Percentiles rank a stretch among this genome's conserved stretches.
Evolutionary conservation across 2,888 invertebrate genomes (phyloP).

Genomic region (Eremobia ochroleuca): DNA sequence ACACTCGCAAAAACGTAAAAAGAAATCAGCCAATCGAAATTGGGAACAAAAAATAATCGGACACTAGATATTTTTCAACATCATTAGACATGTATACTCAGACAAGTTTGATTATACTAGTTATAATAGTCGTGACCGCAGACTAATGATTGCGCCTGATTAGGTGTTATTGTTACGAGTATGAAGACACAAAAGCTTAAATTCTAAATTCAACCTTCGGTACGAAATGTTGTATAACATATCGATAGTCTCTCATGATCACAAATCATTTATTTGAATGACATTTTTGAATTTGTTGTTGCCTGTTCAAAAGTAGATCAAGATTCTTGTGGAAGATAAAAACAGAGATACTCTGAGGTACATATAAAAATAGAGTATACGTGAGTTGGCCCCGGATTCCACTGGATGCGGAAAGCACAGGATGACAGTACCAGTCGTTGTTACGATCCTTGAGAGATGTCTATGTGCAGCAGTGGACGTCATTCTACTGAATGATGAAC

Average conservation of each 20-base stretch:
- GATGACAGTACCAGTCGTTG: not conserved
- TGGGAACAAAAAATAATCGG: slow-evolving; percentile 27
- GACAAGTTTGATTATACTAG: slow-evolving; percentile 6
- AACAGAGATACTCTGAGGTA: not conserved
- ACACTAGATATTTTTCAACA: slow-evolving; percentile 32
- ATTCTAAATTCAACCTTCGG: slow-evolving; percentile 15
- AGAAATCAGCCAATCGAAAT: slow-evolving; percentile 12
- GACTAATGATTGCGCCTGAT: slow-evolving; percentile 44
- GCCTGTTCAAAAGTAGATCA: not conserved
- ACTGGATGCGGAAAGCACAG: not conserved
- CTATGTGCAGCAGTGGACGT: not conserved
- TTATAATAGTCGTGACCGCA: slow-evolving; percentile 52
- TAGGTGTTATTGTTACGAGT: slow-evolving; percentile 56
- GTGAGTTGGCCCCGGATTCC: not conserved
- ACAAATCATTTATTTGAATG: slow-evolving; percentile 5
- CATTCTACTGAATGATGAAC: not conserved
- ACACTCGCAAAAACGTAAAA: slow-evolving; percentile 16
- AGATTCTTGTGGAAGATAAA: not conserved
- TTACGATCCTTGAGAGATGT: not conserved
- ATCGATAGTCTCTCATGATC: not conserved
- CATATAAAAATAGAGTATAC: not conserved
- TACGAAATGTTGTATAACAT: slow-evolving; percentile 16
- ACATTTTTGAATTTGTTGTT: not conserved
- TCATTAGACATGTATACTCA: slow-evolving; percentile 34
- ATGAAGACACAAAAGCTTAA: slow-evolving; percentile 26